Base-by-base conservation (phyloP, 2,113 vertebrate species). In the Rhea pennata region DNA sequence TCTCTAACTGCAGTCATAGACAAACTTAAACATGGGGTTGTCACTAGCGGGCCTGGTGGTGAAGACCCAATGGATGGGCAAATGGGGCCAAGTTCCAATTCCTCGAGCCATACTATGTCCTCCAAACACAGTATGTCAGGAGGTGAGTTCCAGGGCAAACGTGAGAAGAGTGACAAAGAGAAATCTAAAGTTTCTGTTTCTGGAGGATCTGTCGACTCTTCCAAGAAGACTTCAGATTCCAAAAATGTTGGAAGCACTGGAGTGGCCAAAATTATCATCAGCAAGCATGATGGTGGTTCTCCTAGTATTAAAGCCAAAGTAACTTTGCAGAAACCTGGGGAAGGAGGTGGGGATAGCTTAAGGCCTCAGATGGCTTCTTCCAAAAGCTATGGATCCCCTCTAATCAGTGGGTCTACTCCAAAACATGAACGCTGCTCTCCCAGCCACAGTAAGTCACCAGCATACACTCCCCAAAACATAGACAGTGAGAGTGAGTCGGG, bases 401-500 rank as follows among this genome's bases (percentile, higher is more conserved):
- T 99, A 26, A 99, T 99, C 95, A 99, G 99, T 36, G 99, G 99
- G 40, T 99, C 99, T 2, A 99, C 99, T 7, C 99, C 99, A 36
- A 99, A 99, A 65, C 99, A 99, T 19, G 99, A 99, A 87, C 99
- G 99, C 94, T 99, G 99, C 84, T 99, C 99, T 33, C 99, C 99
- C n/a, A 99, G 99, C 97, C 99, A 99, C 96, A 99, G 99, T 88
- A 99, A 99, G 95, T 99, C 99, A 9, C 99, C 99, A 24, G 99
- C 99, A 10, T 99, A 99, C 96, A 99, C 99, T 9, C 99, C 99
- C 14, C 99, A 99, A 83, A 99, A 99, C 97, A 98, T 98, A 14
- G 99, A 99, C 98, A 99, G 99, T 44, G 99, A 99, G 97, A 99
- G 99, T 4, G 99, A 99, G 97, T 99, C 99, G 0, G 99, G 99